Conservation (phyloP, 2,888 invertebrate genomes). For the Allophyes oxyacanthae region DNA sequence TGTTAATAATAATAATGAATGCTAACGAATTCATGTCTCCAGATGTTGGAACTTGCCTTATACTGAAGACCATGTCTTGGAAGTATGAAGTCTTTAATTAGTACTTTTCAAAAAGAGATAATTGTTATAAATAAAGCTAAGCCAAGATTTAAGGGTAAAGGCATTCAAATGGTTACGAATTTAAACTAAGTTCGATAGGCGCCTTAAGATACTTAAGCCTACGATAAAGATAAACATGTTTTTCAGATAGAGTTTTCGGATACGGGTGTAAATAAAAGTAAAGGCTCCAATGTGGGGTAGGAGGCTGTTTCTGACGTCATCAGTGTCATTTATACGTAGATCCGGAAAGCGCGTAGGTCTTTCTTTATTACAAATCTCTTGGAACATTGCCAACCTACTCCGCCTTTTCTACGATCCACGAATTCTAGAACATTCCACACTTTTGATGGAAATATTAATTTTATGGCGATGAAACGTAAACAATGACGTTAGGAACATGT, state of each 20-base stretch:
- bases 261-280: conserved; percentile 7
- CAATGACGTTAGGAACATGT: conserved; percentile 2
- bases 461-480: conserved; percentile 23
- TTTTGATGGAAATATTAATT: conserved; percentile 31
- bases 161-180: not conserved
- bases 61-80: too few relatives aligned
- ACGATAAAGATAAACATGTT: conserved; percentile 8
- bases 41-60: too few relatives aligned
- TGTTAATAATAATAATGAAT: too few relatives aligned
- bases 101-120: too few relatives aligned
- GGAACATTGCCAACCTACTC: conserved; percentile 35
- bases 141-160: too few relatives aligned
- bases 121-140: too few relatives aligned
- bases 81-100: too few relatives aligned
- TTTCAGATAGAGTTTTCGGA: conserved; percentile 31
- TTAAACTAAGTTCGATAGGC: not conserved
- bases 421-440: conserved; percentile 44
- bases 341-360: conserved; percentile 24
- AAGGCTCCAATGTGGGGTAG: conserved; percentile 10
- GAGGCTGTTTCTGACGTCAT: conserved; percentile 26
- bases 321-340: conserved; percentile 21
- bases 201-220: not conserved
- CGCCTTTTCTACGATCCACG: conserved; percentile 25
- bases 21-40: too few relatives aligned
- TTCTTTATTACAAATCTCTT: conserved; percentile 39